A percentile compares a stretch with the other conserved stretches of the same genome.
These are phyloP conservation scores for Tetrapedia diversipes DNA, from an alignment of 2,888 invertebrate species.

Conservation along the genomic window DNA sequence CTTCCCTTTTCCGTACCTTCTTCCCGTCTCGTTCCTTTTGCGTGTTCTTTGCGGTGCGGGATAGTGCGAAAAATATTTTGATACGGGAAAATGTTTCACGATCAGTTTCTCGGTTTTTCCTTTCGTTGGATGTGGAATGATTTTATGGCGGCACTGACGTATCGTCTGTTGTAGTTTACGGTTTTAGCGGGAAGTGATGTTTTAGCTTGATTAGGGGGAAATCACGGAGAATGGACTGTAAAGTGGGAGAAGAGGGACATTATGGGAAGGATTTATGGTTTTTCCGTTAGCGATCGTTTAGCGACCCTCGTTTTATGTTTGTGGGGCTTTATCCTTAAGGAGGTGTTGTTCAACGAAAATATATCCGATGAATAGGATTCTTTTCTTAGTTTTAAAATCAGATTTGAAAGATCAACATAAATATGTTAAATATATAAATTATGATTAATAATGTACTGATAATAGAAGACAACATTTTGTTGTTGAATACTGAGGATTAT, in stretches of 20 bases:
- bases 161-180: not conserved
- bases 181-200: not conserved
- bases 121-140: not conserved
- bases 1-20: not conserved
- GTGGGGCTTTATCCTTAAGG: no score
- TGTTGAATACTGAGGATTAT: no score
- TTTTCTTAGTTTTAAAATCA: no score
- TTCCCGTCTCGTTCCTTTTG: not conserved
- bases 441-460: no score
- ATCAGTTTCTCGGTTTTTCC: not conserved
- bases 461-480: no score
- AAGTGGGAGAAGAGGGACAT: not conserved
- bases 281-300: not conserved
- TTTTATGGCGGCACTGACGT: not conserved
- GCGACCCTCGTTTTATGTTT: not conserved
- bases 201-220: not conserved
- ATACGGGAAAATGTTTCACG: not conserved
- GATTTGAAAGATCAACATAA: no score
- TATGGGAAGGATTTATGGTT: not conserved
- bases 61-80: not conserved
- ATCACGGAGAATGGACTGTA: not conserved
- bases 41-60: no score
- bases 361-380: no score
- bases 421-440: no score
- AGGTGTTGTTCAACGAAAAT: not conserved